Base-by-base conservation (phyloP, 2,888 invertebrate genomes). In the Epinotia nisella region DNA sequence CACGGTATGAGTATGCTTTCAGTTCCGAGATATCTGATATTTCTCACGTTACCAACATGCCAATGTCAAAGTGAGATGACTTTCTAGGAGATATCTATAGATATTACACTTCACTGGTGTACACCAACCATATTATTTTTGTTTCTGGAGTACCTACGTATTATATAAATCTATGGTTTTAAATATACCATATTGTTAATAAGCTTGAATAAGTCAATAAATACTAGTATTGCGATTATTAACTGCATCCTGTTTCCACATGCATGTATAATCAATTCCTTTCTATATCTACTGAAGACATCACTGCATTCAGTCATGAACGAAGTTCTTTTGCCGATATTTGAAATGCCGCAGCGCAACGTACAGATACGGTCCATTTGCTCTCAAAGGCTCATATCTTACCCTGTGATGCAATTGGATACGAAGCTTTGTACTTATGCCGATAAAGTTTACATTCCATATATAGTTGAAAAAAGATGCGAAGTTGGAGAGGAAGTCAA, bases 31-130 rank as follows among this genome's bases (percentile, higher is more conserved):
- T 80, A 82, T 83, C 82, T 79, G 78, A 82, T 83, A 82, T 80
- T 83, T 86, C 86, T 85, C 86, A 87, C 82, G 85, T 84, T 84
- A 35, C 35, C 35, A 35, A 35, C 35, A 35, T 35, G 81, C 80
- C 79, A 76, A 81, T 75, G 77, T 76, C 75, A 78, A 76, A 74
- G 78, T 58, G 70, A 64, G 49, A 64, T 51, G 49, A 35, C 64
- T 64, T 64, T 59, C 62, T 56, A 45, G 24, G 55, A 56, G 29
- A 62, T 62, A 17, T 15, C 2, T 60, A 60, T 49, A 24, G 21
- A 45, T 24, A 49, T 49, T 41, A 45, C 21, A 19, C 11, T 41
- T 60, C 11, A 2, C 61, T 7, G 24, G 15, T 45, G 2, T 45
- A 10, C 9, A 21, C 24, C 17, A 45, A 13, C 0, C 3, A 24